Conservation (phyloP, 2,888 invertebrate species). For the Lissocephala sabroskyi region DNA sequence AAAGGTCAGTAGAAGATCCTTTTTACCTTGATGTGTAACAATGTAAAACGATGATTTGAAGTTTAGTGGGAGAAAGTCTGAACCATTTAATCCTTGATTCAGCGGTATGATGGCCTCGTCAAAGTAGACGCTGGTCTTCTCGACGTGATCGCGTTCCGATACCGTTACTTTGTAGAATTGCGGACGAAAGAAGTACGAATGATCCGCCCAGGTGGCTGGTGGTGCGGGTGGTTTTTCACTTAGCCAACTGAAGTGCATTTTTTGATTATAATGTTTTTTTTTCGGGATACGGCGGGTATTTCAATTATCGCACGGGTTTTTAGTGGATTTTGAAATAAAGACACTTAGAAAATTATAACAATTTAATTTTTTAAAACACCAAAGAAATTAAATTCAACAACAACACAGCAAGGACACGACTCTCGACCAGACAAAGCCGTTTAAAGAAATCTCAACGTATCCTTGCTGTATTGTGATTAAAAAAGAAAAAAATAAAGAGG, state of each 20-base stretch:
- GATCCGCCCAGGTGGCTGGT: conserved; percentile 74
- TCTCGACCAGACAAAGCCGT: neutral
- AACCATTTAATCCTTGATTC: conserved; percentile 68
- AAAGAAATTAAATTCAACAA: conserved; percentile 21
- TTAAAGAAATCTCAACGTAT: conserved; percentile 24
- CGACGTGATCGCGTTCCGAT: conserved; percentile 73
- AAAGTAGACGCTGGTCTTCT: conserved; percentile 67
- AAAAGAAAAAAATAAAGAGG: neutral
- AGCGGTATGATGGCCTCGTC: conserved; percentile 69
- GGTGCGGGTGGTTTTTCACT: conserved; percentile 68
- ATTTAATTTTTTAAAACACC: conserved; percentile 42
- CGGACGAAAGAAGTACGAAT: conserved; percentile 70
- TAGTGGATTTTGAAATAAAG: conserved; percentile 59
- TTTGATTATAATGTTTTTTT: conserved; percentile 22
- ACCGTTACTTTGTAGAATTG: conserved; percentile 71
- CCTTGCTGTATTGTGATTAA: conserved; percentile 27
- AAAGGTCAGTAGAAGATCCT: too few relatives aligned
- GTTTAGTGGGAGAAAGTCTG: conserved; percentile 71
- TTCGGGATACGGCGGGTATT: conserved; percentile 24
- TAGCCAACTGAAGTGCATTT: conserved; percentile 72
- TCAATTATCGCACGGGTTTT: conserved; percentile 17
- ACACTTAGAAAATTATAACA: conserved; percentile 71
- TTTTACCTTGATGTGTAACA: conserved; percentile 73
- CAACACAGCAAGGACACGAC: conserved; percentile 39
- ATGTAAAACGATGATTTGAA: conserved; percentile 72